phyloP scores from a whole-genome alignment of 2,797 vertebrate species.

The Falco naumanni region DNA sequence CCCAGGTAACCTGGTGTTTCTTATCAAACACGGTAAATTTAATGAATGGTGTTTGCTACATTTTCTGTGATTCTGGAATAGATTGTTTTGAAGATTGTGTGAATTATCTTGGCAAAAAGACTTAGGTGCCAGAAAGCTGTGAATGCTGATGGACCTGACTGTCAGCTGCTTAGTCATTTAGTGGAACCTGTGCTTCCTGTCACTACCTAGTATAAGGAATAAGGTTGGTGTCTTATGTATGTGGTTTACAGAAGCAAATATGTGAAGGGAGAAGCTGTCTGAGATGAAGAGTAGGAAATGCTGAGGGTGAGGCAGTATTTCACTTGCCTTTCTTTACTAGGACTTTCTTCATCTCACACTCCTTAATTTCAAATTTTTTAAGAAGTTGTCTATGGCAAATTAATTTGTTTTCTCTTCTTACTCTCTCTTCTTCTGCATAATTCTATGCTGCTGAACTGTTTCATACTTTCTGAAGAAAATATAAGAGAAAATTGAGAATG shows the following conservation, averaged over 20 bases:
- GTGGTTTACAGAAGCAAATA: background rate
- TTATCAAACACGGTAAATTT: background rate
- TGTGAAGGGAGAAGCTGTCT: background rate
- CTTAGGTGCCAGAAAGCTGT: background rate
- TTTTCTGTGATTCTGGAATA: background rate
- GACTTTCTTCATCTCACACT: background rate
- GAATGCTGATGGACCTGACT: background rate
- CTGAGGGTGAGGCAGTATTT: background rate
- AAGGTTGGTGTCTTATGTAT: background rate
- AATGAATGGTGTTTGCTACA: background rate
- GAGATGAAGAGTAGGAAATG: background rate
- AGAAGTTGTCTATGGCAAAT: background rate
- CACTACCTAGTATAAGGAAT: background rate
- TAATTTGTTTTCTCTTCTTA: background rate
- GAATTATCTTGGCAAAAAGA: background rate
- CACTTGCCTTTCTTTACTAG: background rate
- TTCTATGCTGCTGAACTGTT: background rate
- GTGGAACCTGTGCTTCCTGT: background rate
- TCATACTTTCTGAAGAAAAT: background rate
- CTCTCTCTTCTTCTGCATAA: background rate
- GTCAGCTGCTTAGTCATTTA: slow-evolving; percentile 47
- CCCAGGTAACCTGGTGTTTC: background rate
- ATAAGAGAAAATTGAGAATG: background rate
- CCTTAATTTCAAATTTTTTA: background rate
- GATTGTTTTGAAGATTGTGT: background rate